Base-by-base conservation (phyloP, 2,113 vertebrate species). In the Cnemophilus loriae region DNA sequence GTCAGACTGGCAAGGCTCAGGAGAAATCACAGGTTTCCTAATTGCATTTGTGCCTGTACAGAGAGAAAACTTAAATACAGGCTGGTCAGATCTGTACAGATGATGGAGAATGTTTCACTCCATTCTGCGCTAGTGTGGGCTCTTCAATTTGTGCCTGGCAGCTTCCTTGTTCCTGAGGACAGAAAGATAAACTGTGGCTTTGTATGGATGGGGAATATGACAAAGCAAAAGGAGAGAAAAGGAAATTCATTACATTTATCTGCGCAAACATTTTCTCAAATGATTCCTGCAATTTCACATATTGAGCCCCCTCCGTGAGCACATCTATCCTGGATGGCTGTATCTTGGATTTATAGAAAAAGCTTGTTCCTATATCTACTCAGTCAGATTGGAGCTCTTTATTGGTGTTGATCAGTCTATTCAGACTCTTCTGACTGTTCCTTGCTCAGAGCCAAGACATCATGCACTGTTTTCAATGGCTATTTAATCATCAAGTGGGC, bases 1-100 rank as follows among this genome's bases (percentile, higher is more conserved):
- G 91, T 95, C 94, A 95, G 80, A 93, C 80, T 96, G 94, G 95
- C 78, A 96, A 78, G 64, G 82, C 95, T 92, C 83, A 95, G 90
- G 93, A 96, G 89, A 94, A 97, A 96, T 92, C 94, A 95, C 88
- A 96, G 89, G 92, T 97, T 97, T 97, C 84, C 94, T 94, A 95
- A 97, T 89, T 94, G 94, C 88, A 78, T 93, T 95, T 97, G 87
- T 93, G 77, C 85, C 65, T 79, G 80, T 78, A 89, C 56, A 83
- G 80, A 88, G 88, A 76, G 39, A 92, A 96, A 68, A 74, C 74
- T 93, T 81, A 89, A 96, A 91, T n/a, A 81, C 56, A 89, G 82
- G 44, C 87, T 93, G 89, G 84, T 60, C 68, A 82, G 61, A 84
- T 89, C 71, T 84, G 82, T 69, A 88, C 3, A 4, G 64, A 93